Conservation (phyloP, 2,797 vertebrate genomes). For the Acipenser ruthenus region DNA sequence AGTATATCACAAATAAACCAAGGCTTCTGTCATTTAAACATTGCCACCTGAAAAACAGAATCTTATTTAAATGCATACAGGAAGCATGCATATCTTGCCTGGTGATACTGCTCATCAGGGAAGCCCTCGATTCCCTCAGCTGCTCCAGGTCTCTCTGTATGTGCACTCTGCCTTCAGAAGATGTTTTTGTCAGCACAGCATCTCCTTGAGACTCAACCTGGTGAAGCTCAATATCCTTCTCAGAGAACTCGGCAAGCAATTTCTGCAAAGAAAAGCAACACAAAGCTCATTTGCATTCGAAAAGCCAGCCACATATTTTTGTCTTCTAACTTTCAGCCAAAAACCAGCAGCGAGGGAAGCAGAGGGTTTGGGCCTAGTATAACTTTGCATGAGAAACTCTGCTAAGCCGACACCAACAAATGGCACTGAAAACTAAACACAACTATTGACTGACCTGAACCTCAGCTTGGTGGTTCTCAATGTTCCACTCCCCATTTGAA, state of each 20-base stretch:
- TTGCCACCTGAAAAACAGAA: too few relatives aligned
- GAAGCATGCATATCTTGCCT: too few relatives aligned
- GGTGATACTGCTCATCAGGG: constrained; percentile 35
- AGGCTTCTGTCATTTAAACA: too few relatives aligned
- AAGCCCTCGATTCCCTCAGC: constrained; percentile 58
- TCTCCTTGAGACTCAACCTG: constrained; percentile 62
- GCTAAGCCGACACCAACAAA: background rate
- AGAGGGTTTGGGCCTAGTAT: background rate
- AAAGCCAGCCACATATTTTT: too few relatives aligned
- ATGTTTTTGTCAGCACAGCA: constrained; percentile 63
- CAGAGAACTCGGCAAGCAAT: constrained; percentile 69
- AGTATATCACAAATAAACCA: too few relatives aligned
- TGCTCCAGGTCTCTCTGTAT: constrained; percentile 62
- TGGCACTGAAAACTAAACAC: constrained; percentile 1
- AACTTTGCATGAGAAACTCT: background rate
- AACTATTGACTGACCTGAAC: constrained; percentile 57
- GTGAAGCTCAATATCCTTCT: constrained; percentile 76
- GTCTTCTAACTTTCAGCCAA: background rate
- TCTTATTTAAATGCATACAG: too few relatives aligned
- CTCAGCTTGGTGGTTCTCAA: constrained; percentile 46
- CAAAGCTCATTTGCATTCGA: too few relatives aligned
- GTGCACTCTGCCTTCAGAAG: constrained; percentile 63
- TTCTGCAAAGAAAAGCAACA: constrained; percentile 42
- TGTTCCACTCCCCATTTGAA: constrained; percentile 44
- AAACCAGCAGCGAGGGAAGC: background rate